Percentiles rank a stretch among this genome's conserved stretches.
phyloP scores from a whole-genome alignment of 2,888 invertebrate species.

The Trichacis sp. region DNA sequence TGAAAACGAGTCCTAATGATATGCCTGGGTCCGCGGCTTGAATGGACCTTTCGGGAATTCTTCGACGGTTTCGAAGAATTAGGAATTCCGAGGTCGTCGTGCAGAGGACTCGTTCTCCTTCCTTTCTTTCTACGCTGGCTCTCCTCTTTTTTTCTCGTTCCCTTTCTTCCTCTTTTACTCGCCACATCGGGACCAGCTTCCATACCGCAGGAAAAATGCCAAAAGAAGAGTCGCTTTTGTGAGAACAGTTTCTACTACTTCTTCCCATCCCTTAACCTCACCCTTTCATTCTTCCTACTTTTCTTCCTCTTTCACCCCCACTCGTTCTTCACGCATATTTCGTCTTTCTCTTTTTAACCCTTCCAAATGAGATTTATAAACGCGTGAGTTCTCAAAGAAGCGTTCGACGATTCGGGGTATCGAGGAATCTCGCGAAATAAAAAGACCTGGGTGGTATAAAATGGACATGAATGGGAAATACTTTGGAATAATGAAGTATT shows the following conservation, averaged over 20 bases:
- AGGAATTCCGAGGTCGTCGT: conserved; percentile 67
- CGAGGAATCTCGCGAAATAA: too few relatives aligned
- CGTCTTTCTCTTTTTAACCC: conserved; percentile 37
- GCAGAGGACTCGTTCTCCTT: conserved; percentile 27
- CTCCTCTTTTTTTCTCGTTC: conserved; percentile 26
- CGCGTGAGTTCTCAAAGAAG: conserved; percentile 58
- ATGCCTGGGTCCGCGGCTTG: conserved; percentile 62
- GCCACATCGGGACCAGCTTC: conserved; percentile 29
- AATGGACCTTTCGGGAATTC: conserved; percentile 69
- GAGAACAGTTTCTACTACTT: conserved; percentile 45
- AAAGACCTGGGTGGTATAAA: too few relatives aligned
- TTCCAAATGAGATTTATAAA: conserved; percentile 61
- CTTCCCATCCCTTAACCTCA: conserved; percentile 31
- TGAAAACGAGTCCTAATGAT: conserved; percentile 67
- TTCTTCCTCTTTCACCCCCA: conserved; percentile 19
- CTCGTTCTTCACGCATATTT: conserved; percentile 2
- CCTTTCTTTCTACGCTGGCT: too few relatives aligned
- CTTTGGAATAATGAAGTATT: too few relatives aligned
- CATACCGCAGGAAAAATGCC: conserved; percentile 34
- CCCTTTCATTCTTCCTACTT: conserved; percentile 22
- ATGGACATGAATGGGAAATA: too few relatives aligned
- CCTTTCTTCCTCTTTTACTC: conserved; percentile 14
- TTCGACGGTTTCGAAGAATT: conserved; percentile 68
- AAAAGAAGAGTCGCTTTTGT: conserved; percentile 42
- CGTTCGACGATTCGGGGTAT: conserved; percentile 33